A percentile compares a stretch with the other conserved stretches of the same genome.
Conservation (phyloP, 1,140 invertebrate species). For the Nasonia giraulti region DNA sequence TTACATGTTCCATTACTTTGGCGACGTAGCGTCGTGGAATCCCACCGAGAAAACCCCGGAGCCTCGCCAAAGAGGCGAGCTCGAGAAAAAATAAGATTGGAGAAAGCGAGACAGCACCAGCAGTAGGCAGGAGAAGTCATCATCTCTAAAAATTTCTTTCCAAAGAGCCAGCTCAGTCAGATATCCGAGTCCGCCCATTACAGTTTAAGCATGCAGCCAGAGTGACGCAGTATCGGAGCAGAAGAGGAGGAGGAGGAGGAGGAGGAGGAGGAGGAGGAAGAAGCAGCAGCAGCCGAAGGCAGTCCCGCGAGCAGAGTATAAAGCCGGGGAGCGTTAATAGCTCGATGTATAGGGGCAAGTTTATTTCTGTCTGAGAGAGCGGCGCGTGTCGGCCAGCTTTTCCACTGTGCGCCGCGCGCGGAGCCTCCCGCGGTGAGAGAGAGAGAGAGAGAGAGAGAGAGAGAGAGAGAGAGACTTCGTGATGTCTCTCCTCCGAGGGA, state of each 20-base stretch:
- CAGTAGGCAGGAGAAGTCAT: neutral
- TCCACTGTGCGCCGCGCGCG: neutral
- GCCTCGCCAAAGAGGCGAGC: too few species aligned
- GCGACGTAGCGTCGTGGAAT: too few species aligned
- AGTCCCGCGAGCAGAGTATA: conserved; percentile 44
- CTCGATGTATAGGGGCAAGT: conserved; percentile 54
- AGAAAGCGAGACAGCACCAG: too few species aligned
- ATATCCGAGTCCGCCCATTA: neutral
- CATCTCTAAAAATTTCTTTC: conserved; percentile 4
- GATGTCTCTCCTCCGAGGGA: neutral
- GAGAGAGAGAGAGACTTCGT: neutral
- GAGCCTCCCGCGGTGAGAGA: neutral
- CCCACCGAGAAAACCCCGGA: too few species aligned
- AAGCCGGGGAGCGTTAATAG: conserved; percentile 34
- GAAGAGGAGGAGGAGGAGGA: neutral
- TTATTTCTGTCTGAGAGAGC: conserved; percentile 67
- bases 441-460: neutral
- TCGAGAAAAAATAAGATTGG: too few species aligned
- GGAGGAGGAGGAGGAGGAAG: neutral
- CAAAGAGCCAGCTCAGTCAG: neutral
- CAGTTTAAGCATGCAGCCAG: neutral
- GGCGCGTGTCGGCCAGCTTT: conserved; percentile 51
- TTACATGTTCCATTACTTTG: too few species aligned
- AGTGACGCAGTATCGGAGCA: neutral
- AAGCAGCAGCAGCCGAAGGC: neutral